phyloP scores from a whole-genome alignment of 2,797 vertebrate species.

The Pantherophis alleghaniensis region DNA sequence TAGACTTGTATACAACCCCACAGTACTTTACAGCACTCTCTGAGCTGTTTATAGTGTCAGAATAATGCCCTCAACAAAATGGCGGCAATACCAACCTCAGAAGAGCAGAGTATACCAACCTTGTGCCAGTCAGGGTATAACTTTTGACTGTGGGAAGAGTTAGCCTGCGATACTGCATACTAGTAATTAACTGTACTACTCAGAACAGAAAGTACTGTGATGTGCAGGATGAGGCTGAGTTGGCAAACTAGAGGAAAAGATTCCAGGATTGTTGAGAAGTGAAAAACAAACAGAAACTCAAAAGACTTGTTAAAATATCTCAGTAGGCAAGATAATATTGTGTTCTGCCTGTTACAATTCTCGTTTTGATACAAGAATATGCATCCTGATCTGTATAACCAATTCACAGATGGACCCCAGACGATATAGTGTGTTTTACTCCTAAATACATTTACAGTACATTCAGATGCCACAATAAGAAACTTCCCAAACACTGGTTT shows the following conservation, averaged over 20 bases:
- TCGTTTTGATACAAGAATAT: not conserved
- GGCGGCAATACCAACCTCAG: too few relatives aligned
- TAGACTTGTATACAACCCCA: too few relatives aligned
- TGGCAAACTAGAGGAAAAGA: too few relatives aligned
- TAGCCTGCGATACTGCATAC: too few relatives aligned
- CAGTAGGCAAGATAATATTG: not conserved
- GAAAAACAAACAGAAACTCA: not conserved
- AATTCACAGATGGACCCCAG: not conserved
- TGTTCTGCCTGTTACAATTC: not conserved
- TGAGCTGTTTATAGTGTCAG: too few relatives aligned
- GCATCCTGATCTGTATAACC: not conserved
- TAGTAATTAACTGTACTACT: not conserved
- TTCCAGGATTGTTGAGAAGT: too few relatives aligned
- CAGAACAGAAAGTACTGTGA: not conserved
- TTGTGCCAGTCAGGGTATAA: too few relatives aligned
- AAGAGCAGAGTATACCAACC: too few relatives aligned
- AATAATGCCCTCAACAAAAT: too few relatives aligned
- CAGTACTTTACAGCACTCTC: too few relatives aligned
- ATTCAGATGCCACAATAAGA: not conserved
- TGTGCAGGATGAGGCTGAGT: too few relatives aligned
- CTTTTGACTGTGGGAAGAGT: too few relatives aligned
- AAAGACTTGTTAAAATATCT: not conserved
- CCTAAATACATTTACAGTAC: not conserved
- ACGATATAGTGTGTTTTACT: not conserved
- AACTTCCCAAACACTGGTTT: not conserved